Evolutionary conservation across 1,140 invertebrate species (phyloP).

Genomic region (Drepana arcuata): DNA sequence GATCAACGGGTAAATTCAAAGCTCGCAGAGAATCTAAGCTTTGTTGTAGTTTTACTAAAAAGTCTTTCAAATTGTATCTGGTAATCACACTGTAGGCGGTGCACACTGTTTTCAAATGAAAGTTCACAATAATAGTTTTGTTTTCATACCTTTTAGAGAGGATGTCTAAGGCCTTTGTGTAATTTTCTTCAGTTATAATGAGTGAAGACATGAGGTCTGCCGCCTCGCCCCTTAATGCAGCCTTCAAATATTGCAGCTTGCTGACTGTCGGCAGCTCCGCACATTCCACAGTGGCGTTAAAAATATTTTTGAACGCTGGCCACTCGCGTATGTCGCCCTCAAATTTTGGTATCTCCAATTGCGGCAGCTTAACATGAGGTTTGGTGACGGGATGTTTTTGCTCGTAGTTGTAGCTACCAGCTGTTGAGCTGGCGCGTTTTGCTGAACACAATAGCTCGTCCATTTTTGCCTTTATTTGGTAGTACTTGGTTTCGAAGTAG

Average conservation of each 20-base stretch:
- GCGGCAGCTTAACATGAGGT: constrained; percentile 6
- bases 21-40: constrained; percentile 11
- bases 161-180: constrained; percentile 6
- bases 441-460: neutral
- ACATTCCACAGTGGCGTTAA: constrained; percentile 8
- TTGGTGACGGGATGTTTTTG: neutral
- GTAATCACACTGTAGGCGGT: no score
- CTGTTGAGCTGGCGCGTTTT: neutral
- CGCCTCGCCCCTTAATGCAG: neutral
- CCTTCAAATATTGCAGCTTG: constrained; percentile 5
- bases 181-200: constrained; percentile 6
- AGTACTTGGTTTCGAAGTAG: neutral
- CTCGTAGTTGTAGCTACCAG: neutral
- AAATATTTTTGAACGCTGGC: constrained; percentile 10
- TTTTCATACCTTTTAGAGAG: no score
- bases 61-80: constrained; percentile 8
- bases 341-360: constrained; percentile 9
- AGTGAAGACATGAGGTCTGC: constrained; percentile 2
- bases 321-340: constrained; percentile 11
- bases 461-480: neutral
- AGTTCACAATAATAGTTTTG: constrained; percentile 6
- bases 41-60: constrained; percentile 10
- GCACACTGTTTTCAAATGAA: constrained; percentile 7
- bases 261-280: constrained; percentile 7
- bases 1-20: constrained; percentile 8